Conservation (phyloP, 2,113 vertebrate species). For the Aspidoscelis tigris region DNA sequence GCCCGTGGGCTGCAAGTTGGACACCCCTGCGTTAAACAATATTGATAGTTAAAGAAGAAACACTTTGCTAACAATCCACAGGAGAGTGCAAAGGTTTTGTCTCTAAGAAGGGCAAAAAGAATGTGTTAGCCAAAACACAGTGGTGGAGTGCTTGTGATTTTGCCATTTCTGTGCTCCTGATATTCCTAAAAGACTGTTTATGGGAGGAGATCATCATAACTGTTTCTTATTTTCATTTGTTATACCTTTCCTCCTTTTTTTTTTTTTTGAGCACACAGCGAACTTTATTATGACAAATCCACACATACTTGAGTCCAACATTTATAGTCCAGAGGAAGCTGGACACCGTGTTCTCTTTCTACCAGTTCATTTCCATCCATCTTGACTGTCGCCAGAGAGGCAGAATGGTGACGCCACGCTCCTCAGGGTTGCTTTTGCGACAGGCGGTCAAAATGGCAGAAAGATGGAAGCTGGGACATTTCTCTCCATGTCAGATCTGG, state of each 20-base stretch:
- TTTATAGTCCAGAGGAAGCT: background rate
- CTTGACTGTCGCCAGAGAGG: background rate
- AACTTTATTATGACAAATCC: background rate
- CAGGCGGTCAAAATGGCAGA: background rate
- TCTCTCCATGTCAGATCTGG: fast-evolving
- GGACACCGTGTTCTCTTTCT: constrained; percentile 32
- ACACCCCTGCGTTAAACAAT: background rate
- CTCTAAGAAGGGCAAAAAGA: too few species aligned
- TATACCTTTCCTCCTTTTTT: too few species aligned
- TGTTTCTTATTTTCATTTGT: too few species aligned
- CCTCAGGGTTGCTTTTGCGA: constrained; percentile 23
- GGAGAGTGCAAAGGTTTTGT: too few species aligned
- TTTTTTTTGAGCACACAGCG: background rate
- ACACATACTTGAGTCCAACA: constrained; percentile 1
- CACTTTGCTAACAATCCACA: background rate
- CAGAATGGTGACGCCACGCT: background rate
- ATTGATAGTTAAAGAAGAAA: background rate
- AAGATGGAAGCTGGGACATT: constrained; percentile 1
- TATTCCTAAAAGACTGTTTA: too few species aligned
- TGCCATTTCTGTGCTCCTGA: too few species aligned
- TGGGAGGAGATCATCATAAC: too few species aligned
- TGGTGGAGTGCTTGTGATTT: too few species aligned
- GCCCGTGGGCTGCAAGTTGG: too few species aligned
- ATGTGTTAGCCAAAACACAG: too few species aligned
- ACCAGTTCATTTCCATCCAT: constrained; percentile 26